Percentiles rank a stretch among this genome's conserved stretches.
Conservation (phyloP, 1,140 invertebrate genomes). For the Hormaphis cornu region DNA sequence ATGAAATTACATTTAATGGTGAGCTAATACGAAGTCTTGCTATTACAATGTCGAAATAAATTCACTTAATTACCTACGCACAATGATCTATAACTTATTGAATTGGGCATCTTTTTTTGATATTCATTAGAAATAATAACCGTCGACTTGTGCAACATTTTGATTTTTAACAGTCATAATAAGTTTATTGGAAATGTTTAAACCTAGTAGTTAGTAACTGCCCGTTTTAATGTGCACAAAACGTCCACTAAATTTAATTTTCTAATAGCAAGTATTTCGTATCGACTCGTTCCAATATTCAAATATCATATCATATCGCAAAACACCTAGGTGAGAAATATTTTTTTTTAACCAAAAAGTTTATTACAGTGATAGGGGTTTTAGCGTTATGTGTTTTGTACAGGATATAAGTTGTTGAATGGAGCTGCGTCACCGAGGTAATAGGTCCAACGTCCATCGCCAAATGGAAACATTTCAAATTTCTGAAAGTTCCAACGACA, state of each 20-base stretch:
- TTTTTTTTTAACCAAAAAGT: neutral
- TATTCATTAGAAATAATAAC: too few relatives aligned
- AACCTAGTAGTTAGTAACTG: too few relatives aligned
- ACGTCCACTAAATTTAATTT: neutral
- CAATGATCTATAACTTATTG: too few relatives aligned
- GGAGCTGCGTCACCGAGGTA: conserved; percentile 24
- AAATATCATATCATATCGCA: neutral
- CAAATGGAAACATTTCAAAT: conserved; percentile 16
- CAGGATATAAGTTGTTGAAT: conserved; percentile 22
- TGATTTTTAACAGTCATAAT: too few relatives aligned
- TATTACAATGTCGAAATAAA: too few relatives aligned
- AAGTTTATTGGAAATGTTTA: too few relatives aligned
- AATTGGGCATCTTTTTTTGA: too few relatives aligned
- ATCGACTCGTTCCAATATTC: neutral
- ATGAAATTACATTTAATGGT: neutral
- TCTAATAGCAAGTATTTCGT: neutral
- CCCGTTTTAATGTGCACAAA: too few relatives aligned
- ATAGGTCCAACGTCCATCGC: conserved; percentile 3
- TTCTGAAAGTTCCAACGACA: neutral
- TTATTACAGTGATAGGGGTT: conserved; percentile 11
- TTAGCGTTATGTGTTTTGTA: conserved; percentile 24
- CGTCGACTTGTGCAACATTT: too few relatives aligned
- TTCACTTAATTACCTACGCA: too few relatives aligned
- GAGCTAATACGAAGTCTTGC: neutral
- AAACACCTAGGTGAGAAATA: neutral